These are phyloP conservation scores for Pterois miles DNA, from an alignment of 2,797 vertebrate species.

Conservation along the genomic window DNA sequence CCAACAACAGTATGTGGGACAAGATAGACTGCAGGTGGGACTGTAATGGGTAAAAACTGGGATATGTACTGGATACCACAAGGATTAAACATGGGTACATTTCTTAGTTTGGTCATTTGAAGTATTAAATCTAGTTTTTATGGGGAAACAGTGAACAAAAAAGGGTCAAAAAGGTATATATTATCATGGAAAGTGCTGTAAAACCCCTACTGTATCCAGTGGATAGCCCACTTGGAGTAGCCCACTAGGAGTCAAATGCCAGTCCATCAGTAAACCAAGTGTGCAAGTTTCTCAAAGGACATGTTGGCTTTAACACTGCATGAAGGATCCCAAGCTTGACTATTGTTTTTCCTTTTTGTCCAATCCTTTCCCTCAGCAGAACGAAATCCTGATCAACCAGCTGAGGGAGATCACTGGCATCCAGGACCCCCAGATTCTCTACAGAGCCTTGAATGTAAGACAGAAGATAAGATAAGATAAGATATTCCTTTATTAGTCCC, in stretches of 20 bases:
- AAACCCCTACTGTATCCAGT: background rate
- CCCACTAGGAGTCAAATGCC: background rate
- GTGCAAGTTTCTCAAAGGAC: background rate
- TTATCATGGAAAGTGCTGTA: background rate
- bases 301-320: background rate
- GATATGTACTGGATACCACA: background rate
- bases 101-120: background rate
- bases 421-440: background rate
- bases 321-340: background rate
- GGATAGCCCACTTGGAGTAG: background rate
- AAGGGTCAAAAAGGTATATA: background rate
- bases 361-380: background rate
- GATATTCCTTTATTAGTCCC: too few relatives aligned
- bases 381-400: conserved; percentile 1
- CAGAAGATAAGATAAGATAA: too few relatives aligned
- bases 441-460: conserved; percentile 5
- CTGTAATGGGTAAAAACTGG: background rate
- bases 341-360: background rate
- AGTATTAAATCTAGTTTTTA: background rate
- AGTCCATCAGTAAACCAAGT: background rate
- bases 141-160: background rate
- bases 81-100: background rate
- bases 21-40: background rate
- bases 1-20: background rate
- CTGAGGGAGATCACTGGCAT: conserved; percentile 9